These are phyloP conservation scores for Solenopsis invicta DNA, from an alignment of 1,140 invertebrate species.

Conservation along the genomic window DNA sequence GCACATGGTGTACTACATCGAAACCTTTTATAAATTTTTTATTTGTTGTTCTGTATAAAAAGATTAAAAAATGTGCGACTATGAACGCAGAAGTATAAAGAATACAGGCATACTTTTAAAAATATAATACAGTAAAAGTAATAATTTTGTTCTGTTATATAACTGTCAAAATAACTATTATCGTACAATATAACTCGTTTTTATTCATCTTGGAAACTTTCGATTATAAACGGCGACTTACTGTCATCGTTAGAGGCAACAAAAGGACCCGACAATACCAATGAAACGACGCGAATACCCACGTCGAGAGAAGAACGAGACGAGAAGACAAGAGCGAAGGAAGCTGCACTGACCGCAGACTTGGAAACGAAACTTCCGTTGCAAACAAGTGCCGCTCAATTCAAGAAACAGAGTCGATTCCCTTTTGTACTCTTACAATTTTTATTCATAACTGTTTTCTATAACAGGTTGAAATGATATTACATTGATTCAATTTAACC, in stretches of 20 bases:
- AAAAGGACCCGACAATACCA: slow-evolving; percentile 17
- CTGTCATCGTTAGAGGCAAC: background rate
- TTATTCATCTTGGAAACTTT: slow-evolving; percentile 40
- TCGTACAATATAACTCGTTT: slow-evolving; percentile 21
- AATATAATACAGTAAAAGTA: slow-evolving; percentile 7
- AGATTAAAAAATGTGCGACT: background rate
- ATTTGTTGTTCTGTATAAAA: background rate
- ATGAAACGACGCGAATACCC: slow-evolving; percentile 12
- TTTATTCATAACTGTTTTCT: background rate
- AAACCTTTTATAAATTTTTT: background rate
- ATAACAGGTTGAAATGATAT: background rate
- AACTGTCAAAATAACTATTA: background rate
- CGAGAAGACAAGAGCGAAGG: slow-evolving; percentile 35
- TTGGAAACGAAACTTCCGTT: slow-evolving; percentile 53
- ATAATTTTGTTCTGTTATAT: background rate
- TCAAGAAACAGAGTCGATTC: slow-evolving; percentile 1
- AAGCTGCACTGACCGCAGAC: slow-evolving; percentile 50
- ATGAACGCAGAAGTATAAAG: background rate
- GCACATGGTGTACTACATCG: no score
- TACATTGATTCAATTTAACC: background rate
- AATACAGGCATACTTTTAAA: background rate
- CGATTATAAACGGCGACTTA: slow-evolving; percentile 34
- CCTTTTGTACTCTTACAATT: background rate
- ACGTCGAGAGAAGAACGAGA: slow-evolving; percentile 14
- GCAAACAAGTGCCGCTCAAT: slow-evolving; percentile 10